A percentile compares a stretch with the other conserved stretches of the same genome.
phyloP scores from a whole-genome alignment of 2,888 invertebrate genomes.

The Cremastinae sp. region DNA sequence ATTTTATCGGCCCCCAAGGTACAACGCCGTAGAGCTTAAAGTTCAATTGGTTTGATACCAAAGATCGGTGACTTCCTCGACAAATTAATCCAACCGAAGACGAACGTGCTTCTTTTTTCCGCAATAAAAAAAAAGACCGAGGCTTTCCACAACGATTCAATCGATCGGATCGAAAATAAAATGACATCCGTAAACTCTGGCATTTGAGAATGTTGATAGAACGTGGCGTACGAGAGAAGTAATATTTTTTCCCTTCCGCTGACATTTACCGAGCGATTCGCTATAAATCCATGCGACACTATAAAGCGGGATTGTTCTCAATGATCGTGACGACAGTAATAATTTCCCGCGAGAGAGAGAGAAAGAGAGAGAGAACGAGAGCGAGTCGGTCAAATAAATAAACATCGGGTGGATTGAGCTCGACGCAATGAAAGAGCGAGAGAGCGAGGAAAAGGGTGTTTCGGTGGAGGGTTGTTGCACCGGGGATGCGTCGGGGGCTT shows the following conservation, averaged over 20 bases:
- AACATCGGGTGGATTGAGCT: constrained; percentile 59
- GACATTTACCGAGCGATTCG: constrained; percentile 38
- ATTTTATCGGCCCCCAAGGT: constrained; percentile 73
- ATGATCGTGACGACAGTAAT: constrained; percentile 48
- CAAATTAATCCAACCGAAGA: constrained; percentile 12
- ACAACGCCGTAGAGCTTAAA: constrained; percentile 55
- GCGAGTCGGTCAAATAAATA: constrained; percentile 48
- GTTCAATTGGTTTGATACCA: constrained; percentile 57
- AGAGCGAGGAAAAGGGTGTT: no score
- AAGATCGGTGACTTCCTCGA: constrained; percentile 48
- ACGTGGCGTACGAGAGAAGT: constrained; percentile 16
- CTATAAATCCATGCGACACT: constrained; percentile 34
- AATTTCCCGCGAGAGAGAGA: constrained; percentile 57
- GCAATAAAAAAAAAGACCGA: no score
- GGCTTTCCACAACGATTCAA: constrained; percentile 1
- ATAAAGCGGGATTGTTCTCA: constrained; percentile 43
- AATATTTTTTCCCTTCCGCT: constrained; percentile 17
- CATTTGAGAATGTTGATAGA: constrained; percentile 20
- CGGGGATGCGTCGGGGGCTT: constrained; percentile 47
- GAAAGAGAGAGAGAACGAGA: constrained; percentile 18
- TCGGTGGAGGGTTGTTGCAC: constrained; percentile 34
- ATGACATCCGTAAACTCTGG: constrained; percentile 14
- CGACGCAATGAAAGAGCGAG: constrained; percentile 36
- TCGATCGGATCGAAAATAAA: constrained; percentile 7
- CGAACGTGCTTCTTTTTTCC: no score